Conservation (phyloP, 2,113 vertebrate species). For the Perca schrenkii region DNA sequence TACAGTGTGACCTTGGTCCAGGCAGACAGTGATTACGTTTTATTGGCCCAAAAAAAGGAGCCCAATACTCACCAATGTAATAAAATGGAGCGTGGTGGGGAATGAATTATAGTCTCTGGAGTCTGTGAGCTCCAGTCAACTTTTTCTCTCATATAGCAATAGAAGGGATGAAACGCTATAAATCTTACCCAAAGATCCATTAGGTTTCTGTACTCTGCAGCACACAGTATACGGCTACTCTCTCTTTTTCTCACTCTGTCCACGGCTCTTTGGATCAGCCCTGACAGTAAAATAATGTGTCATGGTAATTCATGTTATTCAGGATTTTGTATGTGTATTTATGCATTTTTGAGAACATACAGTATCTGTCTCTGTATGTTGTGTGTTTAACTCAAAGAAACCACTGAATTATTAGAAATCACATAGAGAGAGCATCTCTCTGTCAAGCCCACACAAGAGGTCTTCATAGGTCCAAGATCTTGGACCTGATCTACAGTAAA, state of each 20-base stretch:
- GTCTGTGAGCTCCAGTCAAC: slow-evolving; percentile 64
- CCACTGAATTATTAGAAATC: background rate
- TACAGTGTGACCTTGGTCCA: slow-evolving; percentile 67
- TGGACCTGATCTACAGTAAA: background rate
- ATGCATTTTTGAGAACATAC: background rate
- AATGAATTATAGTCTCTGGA: slow-evolving; percentile 68
- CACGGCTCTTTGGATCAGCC: background rate
- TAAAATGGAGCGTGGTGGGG: slow-evolving; percentile 48
- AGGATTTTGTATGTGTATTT: background rate
- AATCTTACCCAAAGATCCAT: slow-evolving; percentile 73
- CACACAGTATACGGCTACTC: slow-evolving; percentile 23
- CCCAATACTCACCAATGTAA: slow-evolving; percentile 64
- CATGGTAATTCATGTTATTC: background rate
- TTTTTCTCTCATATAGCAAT: slow-evolving; percentile 56
- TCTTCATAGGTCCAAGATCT: background rate
- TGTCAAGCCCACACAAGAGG: background rate
- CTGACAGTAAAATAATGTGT: background rate
- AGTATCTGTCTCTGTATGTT: background rate
- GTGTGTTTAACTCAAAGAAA: background rate
- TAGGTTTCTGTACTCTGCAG: slow-evolving; percentile 45
- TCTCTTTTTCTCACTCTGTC: slow-evolving; percentile 3
- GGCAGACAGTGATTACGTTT: slow-evolving; percentile 72
- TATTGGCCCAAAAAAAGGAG: slow-evolving; percentile 61
- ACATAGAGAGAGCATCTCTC: background rate
- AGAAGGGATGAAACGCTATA: slow-evolving; percentile 62